Percentiles rank a stretch among this genome's conserved stretches.
These are phyloP conservation scores for Epicauta chinensis DNA, from an alignment of 1,140 invertebrate species.

Conservation along the genomic window DNA sequence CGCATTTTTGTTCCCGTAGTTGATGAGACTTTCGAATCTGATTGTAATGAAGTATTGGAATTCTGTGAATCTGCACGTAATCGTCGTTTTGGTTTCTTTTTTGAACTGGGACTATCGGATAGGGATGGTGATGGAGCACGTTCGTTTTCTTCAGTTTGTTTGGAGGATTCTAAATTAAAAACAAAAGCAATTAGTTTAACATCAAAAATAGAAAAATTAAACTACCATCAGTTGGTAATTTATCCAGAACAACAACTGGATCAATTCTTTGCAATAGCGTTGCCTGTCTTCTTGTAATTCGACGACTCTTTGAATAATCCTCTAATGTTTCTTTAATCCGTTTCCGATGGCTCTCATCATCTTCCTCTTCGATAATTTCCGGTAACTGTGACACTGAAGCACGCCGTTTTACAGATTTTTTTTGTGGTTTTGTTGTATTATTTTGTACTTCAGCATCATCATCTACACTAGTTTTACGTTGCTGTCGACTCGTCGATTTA, in stretches of 20 bases:
- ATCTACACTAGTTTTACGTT: constrained; percentile 8
- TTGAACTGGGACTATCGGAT: neutral
- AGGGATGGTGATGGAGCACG: neutral
- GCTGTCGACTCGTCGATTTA: neutral
- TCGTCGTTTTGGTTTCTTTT: neutral
- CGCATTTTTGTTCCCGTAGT: neutral
- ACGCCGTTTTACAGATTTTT: neutral
- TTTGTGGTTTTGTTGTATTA: neutral
- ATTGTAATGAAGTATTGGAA: neutral
- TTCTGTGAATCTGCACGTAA: constrained; percentile 3
- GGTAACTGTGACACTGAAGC: constrained; percentile 1
- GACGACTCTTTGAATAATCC: constrained; percentile 2
- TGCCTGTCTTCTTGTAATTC: constrained; percentile 1
- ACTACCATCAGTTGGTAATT: neutral
- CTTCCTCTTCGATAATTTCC: constrained; percentile 4
- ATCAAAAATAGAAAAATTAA: no score
- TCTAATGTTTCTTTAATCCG: neutral
- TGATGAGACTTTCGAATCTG: neutral
- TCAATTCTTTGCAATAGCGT: neutral
- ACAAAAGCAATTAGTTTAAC: no score
- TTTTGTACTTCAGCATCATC: neutral
- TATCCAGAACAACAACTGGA: constrained; percentile 4
- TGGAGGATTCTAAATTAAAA: neutral
- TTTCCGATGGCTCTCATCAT: neutral
- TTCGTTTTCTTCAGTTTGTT: constrained; percentile 1